Conservation (phyloP, 2,888 invertebrate species). For the Pammene fasciana region DNA sequence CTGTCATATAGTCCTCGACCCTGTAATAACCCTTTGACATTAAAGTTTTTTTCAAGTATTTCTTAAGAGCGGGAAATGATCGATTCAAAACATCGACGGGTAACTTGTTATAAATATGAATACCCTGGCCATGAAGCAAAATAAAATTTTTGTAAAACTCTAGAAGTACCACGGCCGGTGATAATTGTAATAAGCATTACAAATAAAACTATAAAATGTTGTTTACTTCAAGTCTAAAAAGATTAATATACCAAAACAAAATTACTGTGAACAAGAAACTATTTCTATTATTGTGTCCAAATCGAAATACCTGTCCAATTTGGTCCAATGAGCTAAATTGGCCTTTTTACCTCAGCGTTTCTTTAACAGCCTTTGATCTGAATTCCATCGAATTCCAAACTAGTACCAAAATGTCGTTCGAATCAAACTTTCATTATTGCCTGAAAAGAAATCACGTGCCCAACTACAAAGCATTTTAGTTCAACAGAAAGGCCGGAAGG, state of each 20-base stretch:
- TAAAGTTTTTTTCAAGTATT: too few species aligned
- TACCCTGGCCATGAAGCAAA: too few species aligned
- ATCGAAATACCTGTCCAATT: conserved; percentile 34
- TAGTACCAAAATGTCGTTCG: conserved; percentile 32
- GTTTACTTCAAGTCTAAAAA: too few species aligned
- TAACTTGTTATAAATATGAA: too few species aligned
- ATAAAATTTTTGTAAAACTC: too few species aligned
- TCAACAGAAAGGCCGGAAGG: conserved; percentile 71
- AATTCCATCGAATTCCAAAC: conserved; percentile 35
- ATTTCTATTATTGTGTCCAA: conserved; percentile 28
- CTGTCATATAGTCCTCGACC: too few species aligned
- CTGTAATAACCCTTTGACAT: too few species aligned
- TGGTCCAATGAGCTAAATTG: conserved; percentile 34
- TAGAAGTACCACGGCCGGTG: too few species aligned
- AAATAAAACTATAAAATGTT: too few species aligned
- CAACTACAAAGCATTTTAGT: conserved; percentile 54
- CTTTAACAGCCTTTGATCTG: conserved; percentile 39
- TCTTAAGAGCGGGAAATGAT: too few species aligned
- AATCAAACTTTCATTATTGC: conserved; percentile 65
- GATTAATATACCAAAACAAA: background rate
- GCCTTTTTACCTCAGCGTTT: conserved; percentile 28
- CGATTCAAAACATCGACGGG: too few species aligned
- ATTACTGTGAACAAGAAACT: conserved; percentile 8
- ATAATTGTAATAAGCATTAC: too few species aligned
- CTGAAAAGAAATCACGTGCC: conserved; percentile 66